Evolutionary conservation across 2,113 vertebrate genomes (phyloP), one percentile per base, ranked within the genome.

Genomic region (Peucedramus taeniatus): DNA sequence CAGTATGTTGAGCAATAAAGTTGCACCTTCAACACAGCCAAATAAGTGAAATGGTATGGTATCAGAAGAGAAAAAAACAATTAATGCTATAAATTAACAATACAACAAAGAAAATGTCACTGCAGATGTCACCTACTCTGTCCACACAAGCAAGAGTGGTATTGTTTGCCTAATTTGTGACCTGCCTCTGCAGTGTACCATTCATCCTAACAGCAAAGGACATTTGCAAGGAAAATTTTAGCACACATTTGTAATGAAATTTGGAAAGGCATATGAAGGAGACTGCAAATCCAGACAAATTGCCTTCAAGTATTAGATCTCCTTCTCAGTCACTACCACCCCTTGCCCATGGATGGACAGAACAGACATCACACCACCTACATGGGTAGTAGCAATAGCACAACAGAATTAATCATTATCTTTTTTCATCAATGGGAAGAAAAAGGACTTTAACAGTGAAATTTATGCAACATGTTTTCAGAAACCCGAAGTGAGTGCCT

Each of bases 1-100:
- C 7, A 74, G 72, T 44, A 86, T 8, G 21, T 54, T 96, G 35
- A 93, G 95, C 63, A 95, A 90, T 65, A 47, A 85, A 61, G 42
- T 35, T 76, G 31, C 63, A 92, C 44, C 11, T 80, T 85, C 64
- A 83, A 57, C 1, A 1, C 21, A 80, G 30, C 8, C 79, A 83
- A 83, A 86, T 50, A 61, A 90, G 33, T 10, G 3, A 83, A 65
- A 50, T 22, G 8, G 12, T 40, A n/a, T 0, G 1, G 23, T n/a
- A 61, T 56, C 40, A 91, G n/a, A 66, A 69, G 40, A 69, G 49
- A 42, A 33, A 77, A 89, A 83, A 7, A 3, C 4, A 64, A 51
- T 15, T 35, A 44, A 75, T 3, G 2, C 54, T 21, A 76, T 21
- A 66, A 91, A 49, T 10, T 60, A 90, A 72, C 21, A 33, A 51